A percentile compares a stretch with the other conserved stretches of the same genome.
These are phyloP conservation scores for Proisotoma minuta DNA, from an alignment of 2,888 invertebrate genomes.

Conservation along the genomic window DNA sequence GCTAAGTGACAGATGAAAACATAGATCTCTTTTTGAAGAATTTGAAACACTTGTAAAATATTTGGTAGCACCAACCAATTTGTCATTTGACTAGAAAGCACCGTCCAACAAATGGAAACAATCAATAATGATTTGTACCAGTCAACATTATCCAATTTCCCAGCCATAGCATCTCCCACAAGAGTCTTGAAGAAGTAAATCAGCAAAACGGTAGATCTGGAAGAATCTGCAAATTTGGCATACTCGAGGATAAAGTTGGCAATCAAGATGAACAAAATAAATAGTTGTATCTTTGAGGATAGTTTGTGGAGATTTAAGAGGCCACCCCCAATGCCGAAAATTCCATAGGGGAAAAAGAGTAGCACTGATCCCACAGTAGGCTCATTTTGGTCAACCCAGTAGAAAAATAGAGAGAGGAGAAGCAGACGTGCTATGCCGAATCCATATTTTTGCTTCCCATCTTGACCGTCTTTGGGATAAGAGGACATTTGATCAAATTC, in stretches of 20 bases:
- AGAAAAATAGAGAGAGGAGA: background rate
- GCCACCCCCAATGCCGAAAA: constrained; percentile 16
- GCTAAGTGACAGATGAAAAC: constrained; percentile 1
- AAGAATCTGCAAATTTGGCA: too few relatives aligned
- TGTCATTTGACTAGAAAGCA: background rate
- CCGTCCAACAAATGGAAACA: background rate
- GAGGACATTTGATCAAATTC: too few relatives aligned
- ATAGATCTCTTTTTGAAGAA: background rate
- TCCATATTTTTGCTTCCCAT: constrained; percentile 12
- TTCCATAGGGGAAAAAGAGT: background rate
- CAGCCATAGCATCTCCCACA: constrained; percentile 8
- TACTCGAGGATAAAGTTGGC: constrained; percentile 1
- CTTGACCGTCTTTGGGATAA: too few relatives aligned
- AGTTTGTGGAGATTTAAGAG: constrained; percentile 11
- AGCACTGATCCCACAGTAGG: background rate
- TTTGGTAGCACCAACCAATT: background rate
- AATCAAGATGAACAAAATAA: background rate
- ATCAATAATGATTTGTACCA: constrained; percentile 9
- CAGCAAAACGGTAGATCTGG: background rate
- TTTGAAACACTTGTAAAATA: background rate
- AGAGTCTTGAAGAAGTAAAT: constrained; percentile 15
- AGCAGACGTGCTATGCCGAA: constrained; percentile 7
- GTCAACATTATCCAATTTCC: constrained; percentile 11
- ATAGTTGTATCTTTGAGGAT: background rate
- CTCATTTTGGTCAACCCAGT: background rate